Conservation (phyloP, 1,140 invertebrate genomes). For the roundworm (Caenorhabditis elegans) region WBcel235 BX284606.5:32501-33000, state of each 20-base stretch:
- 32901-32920: too few relatives aligned
- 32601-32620: slow-evolving; percentile 1
- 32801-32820: slow-evolving; percentile 57
- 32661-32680: too few relatives aligned
- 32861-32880: neutral
- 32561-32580: slow-evolving; percentile 58
- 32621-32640: too few relatives aligned
- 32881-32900: too few relatives aligned
- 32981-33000: too few relatives aligned
- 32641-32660: too few relatives aligned
- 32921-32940: too few relatives aligned
- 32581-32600: neutral
- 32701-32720: slow-evolving; percentile 46
- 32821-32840: slow-evolving; percentile 22
- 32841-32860: neutral
- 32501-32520: slow-evolving; percentile 45
- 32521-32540: slow-evolving; percentile 41
- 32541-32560: slow-evolving; percentile 40
- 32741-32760: slow-evolving; percentile 63
- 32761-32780: slow-evolving; percentile 53
- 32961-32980: too few relatives aligned
- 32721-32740: slow-evolving; percentile 59
- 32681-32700: too few relatives aligned
- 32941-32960: too few relatives aligned
- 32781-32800: slow-evolving; percentile 46